Conservation (phyloP, 2,797 vertebrate genomes). For the Potorous gilbertii region DNA sequence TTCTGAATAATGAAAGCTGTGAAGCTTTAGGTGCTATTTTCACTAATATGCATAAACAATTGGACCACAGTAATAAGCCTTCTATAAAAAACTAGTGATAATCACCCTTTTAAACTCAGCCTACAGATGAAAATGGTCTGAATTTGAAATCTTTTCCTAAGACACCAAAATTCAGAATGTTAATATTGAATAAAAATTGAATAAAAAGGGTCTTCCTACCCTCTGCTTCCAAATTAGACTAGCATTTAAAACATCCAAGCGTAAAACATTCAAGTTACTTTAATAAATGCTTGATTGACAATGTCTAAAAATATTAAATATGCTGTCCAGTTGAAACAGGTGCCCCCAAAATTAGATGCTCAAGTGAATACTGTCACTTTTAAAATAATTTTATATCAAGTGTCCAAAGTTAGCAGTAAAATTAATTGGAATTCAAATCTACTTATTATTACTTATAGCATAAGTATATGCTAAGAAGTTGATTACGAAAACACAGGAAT, state of each 20-base stretch:
- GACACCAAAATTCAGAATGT: conserved; percentile 31
- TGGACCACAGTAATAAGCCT: conserved; percentile 27
- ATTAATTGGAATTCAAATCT: background rate
- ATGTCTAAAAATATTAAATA: conserved; percentile 11
- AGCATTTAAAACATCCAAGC: background rate
- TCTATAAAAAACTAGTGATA: conserved; percentile 33
- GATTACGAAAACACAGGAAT: conserved; percentile 27
- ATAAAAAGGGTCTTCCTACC: background rate
- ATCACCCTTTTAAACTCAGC: conserved; percentile 11
- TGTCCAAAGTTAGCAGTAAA: background rate
- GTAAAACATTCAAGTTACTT: background rate
- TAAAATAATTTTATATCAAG: conserved; percentile 36
- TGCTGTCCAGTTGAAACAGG: background rate
- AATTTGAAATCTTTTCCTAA: conserved; percentile 36
- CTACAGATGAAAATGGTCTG: conserved; percentile 15
- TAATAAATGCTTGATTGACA: conserved; percentile 15
- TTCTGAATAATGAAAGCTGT: conserved; percentile 19
- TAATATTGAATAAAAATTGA: conserved; percentile 40
- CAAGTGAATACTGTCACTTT: conserved; percentile 13
- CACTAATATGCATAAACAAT: conserved; percentile 20
- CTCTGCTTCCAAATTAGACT: background rate
- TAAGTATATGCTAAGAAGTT: background rate
- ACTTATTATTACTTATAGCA: background rate
- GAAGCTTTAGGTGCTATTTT: conserved; percentile 37
- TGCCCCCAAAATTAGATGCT: background rate